Evolutionary conservation across 2,888 invertebrate genomes (phyloP).

Genomic region (Leucoptera coffeella): DNA sequence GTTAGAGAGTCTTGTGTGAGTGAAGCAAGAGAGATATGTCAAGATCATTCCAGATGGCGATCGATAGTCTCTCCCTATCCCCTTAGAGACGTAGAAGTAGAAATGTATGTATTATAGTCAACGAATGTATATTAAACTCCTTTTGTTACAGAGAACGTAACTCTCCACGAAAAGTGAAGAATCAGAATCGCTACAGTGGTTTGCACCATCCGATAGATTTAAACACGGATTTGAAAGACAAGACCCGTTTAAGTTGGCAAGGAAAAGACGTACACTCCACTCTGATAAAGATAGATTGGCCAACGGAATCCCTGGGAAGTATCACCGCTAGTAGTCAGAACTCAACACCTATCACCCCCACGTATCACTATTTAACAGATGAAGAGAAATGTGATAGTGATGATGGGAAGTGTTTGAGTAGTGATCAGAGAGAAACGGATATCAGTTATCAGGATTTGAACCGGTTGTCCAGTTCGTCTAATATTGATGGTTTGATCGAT

Average conservation of each 20-base stretch:
- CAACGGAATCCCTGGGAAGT: conserved; percentile 23
- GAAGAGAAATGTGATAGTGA: conserved; percentile 22
- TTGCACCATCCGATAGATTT: conserved; percentile 14
- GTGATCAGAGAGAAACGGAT: conserved; percentile 31
- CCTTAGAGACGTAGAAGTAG: too few relatives aligned
- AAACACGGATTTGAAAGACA: conserved; percentile 11
- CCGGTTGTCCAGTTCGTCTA: conserved; percentile 32
- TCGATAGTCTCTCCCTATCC: too few relatives aligned
- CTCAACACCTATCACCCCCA: conserved; percentile 25
- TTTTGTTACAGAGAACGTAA: conserved; percentile 32
- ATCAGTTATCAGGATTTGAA: conserved; percentile 46
- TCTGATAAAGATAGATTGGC: conserved; percentile 41
- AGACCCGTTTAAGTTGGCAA: conserved; percentile 29
- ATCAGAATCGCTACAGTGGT: conserved; percentile 24
- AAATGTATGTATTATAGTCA: too few relatives aligned
- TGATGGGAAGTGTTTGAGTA: conserved; percentile 26
- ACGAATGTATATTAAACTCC: too few relatives aligned
- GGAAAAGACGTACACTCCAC: conserved; percentile 43
- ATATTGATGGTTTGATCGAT: too few relatives aligned
- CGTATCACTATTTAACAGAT: conserved; percentile 33
- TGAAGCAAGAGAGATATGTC: too few relatives aligned
- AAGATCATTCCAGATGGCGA: too few relatives aligned
- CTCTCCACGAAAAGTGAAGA: conserved; percentile 35
- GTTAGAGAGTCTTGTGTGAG: too few relatives aligned
- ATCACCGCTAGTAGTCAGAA: conserved; percentile 25